These are phyloP conservation scores for Mormyrus lacerda DNA, from an alignment of 2,113 vertebrate species.

Conservation along the genomic window DNA sequence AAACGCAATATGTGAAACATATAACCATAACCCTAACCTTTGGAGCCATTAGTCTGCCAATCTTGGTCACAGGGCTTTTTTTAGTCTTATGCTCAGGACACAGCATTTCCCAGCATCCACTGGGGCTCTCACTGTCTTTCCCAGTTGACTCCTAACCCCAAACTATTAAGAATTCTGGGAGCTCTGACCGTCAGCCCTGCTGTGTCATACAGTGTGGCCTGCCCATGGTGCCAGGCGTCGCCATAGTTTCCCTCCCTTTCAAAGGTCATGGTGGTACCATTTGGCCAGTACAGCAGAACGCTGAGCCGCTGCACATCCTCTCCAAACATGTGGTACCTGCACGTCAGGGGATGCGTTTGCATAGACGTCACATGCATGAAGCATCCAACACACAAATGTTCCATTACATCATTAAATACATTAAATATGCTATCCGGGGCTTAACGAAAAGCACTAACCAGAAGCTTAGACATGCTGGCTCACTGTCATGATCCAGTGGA, in stretches of 20 bases:
- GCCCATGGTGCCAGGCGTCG: slow-evolving; percentile 78
- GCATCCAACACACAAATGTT: background rate
- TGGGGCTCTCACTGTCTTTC: too few species aligned
- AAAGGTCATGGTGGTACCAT: slow-evolving; percentile 53
- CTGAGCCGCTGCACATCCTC: slow-evolving; percentile 59
- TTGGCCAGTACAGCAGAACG: slow-evolving; percentile 42
- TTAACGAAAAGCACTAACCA: slow-evolving; percentile 63
- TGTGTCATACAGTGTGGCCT: slow-evolving; percentile 71
- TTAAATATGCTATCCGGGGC: background rate
- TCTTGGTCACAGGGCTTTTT: background rate
- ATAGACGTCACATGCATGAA: background rate
- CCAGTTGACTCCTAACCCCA: background rate
- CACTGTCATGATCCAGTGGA: slow-evolving; percentile 47
- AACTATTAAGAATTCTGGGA: background rate
- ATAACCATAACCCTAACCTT: background rate
- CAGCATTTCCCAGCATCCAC: background rate
- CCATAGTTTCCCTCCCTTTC: slow-evolving; percentile 82
- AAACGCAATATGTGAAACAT: background rate
- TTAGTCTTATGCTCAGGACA: background rate
- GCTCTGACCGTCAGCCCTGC: slow-evolving; percentile 60
- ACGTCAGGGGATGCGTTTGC: background rate
- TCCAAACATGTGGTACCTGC: slow-evolving; percentile 88
- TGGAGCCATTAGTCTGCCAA: background rate
- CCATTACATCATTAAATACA: background rate
- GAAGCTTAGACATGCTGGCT: slow-evolving; percentile 71